phyloP scores from a whole-genome alignment of 2,888 invertebrate species.

The Lasioglossum zephyrum region DNA sequence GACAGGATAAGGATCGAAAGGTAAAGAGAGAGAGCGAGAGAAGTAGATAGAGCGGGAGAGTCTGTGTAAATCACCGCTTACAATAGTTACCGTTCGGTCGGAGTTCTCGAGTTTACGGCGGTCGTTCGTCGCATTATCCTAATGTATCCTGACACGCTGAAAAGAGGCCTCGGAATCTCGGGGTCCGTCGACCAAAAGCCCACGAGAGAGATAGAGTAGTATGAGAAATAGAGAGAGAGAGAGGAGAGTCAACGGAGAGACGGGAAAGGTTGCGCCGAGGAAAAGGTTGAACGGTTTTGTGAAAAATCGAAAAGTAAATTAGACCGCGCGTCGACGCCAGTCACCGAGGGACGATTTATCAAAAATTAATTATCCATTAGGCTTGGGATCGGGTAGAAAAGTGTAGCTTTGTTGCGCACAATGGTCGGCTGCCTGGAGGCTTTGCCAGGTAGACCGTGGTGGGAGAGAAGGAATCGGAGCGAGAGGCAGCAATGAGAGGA shows the following conservation, averaged over 20 bases:
- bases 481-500: conserved; percentile 18
- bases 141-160: conserved; percentile 71
- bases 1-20: conserved; percentile 1
- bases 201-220: not conserved
- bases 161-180: conserved; percentile 60
- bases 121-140: conserved; percentile 72
- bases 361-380: conserved; percentile 84
- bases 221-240: not conserved
- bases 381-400: conserved; percentile 80
- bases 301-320: conserved; percentile 81
- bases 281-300: conserved; percentile 68
- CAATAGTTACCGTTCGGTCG: conserved; percentile 70
- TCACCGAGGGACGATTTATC: conserved; percentile 82
- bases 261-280: conserved; percentile 9
- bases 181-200: conserved; percentile 44
- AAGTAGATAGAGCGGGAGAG: not conserved
- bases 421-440: conserved; percentile 71
- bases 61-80: conserved; percentile 64
- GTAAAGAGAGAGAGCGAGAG: not conserved
- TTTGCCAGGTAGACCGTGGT: conserved; percentile 69
- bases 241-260: not conserved
- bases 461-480: conserved; percentile 42
- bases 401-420: conserved; percentile 81
- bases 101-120: conserved; percentile 67
- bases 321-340: conserved; percentile 76